These are phyloP conservation scores for Aegotheles bennettii DNA, from an alignment of 2,113 vertebrate genomes.

Conservation along the genomic window DNA sequence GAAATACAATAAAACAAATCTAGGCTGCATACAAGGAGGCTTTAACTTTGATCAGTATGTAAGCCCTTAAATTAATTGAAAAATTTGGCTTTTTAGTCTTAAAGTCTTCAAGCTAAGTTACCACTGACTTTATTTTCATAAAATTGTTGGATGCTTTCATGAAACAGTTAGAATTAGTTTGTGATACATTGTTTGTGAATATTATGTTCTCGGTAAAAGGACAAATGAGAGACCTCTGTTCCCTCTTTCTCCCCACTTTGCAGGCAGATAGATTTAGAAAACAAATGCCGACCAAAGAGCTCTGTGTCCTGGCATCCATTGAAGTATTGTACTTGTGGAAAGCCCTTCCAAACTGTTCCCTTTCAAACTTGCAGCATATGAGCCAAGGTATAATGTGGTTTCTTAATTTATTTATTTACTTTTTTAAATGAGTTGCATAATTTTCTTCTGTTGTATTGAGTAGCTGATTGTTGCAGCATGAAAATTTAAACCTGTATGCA, in stretches of 20 bases:
- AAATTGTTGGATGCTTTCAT: background rate
- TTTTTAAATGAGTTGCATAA: background rate
- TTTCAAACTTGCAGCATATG: slow-evolving; percentile 94
- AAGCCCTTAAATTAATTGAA: background rate
- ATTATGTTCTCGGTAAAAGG: background rate
- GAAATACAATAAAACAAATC: background rate
- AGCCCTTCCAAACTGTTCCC: slow-evolving; percentile 93
- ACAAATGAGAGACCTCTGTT: background rate
- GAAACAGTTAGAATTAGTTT: background rate
- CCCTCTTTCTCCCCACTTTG: background rate
- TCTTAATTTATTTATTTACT: background rate
- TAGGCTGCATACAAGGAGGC: background rate
- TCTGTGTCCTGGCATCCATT: slow-evolving; percentile 91
- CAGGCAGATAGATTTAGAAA: slow-evolving; percentile 94
- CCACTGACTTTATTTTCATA: background rate
- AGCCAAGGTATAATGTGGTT: slow-evolving; percentile 83
- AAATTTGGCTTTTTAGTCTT: background rate
- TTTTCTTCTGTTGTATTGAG: background rate
- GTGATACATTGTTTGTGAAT: background rate
- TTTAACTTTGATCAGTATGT: background rate
- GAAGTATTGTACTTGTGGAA: slow-evolving; percentile 98
- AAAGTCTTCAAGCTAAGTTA: background rate
- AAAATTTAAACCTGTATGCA: background rate
- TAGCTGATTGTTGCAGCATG: background rate
- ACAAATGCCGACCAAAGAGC: slow-evolving; percentile 80